Conservation (phyloP, 92 coral and sea anemone species). For the Micromussa lordhowensis region DNA sequence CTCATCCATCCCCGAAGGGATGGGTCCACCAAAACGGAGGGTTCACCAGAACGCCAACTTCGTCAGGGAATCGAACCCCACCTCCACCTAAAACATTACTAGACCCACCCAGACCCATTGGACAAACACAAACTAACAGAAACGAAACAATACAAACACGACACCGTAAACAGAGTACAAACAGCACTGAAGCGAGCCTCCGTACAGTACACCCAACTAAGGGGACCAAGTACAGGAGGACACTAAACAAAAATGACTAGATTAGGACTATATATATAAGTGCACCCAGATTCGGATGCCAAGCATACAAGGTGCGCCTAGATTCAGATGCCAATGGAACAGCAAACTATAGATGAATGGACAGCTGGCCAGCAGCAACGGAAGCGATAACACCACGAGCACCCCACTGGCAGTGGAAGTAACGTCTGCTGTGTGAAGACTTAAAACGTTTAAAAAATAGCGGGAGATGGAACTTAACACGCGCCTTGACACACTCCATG, state of each 20-base stretch:
- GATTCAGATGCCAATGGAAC: background rate
- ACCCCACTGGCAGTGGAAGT: slow-evolving; percentile 32
- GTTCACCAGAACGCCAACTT: background rate
- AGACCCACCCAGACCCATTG: background rate
- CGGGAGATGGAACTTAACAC: slow-evolving; percentile 3
- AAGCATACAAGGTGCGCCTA: background rate
- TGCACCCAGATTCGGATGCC: background rate
- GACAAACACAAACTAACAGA: background rate
- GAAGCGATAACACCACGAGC: slow-evolving; percentile 7
- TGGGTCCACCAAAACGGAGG: background rate
- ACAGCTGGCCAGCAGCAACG: background rate
- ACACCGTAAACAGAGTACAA: background rate
- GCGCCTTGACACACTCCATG: background rate
- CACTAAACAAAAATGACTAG: background rate
- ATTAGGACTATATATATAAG: background rate
- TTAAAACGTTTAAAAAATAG: background rate
- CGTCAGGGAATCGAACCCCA: too few species aligned
- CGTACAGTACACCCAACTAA: too few species aligned
- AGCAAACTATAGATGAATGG: background rate
- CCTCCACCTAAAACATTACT: background rate
- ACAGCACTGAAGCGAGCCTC: too few species aligned
- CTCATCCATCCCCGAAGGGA: too few species aligned
- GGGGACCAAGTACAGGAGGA: background rate
- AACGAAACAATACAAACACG: background rate
- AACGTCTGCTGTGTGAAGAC: slow-evolving; percentile 8